These are phyloP conservation scores for Patella depressa DNA, from an alignment of 2,888 invertebrate genomes.

Conservation along the genomic window DNA sequence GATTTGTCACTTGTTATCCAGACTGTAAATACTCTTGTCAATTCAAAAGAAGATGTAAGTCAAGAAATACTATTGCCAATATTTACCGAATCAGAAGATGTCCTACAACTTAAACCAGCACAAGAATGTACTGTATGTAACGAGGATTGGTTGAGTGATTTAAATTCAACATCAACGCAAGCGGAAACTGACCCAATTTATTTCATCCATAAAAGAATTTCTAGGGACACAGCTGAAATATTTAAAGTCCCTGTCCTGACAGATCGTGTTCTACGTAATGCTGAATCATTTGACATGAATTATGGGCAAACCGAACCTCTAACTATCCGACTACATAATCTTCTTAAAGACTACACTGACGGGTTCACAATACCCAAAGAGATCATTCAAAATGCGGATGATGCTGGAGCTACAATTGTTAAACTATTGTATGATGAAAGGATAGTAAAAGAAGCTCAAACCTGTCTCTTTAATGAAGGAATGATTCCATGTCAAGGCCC, in stretches of 20 bases:
- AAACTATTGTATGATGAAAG: slow-evolving; percentile 60
- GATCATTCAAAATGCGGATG: slow-evolving; percentile 64
- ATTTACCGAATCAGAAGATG: not conserved
- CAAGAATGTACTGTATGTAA: slow-evolving; percentile 25
- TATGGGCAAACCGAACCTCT: slow-evolving; percentile 61
- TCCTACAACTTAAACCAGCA: slow-evolving; percentile 23
- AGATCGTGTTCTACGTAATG: slow-evolving; percentile 42
- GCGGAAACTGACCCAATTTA: slow-evolving; percentile 27
- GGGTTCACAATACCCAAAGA: slow-evolving; percentile 64
- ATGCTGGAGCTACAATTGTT: slow-evolving; percentile 59
- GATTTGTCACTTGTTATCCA: slow-evolving; percentile 15
- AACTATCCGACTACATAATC: slow-evolving; percentile 47
- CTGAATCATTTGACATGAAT: slow-evolving; percentile 35
- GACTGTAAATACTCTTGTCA: slow-evolving; percentile 8
- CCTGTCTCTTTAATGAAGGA: slow-evolving; percentile 46
- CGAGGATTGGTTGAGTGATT: not conserved
- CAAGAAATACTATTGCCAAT: slow-evolving; percentile 17
- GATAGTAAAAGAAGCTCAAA: slow-evolving; percentile 41
- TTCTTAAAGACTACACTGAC: slow-evolving; percentile 60
- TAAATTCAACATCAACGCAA: too few relatives aligned
- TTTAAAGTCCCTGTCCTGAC: slow-evolving; percentile 51
- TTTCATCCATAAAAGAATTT: slow-evolving; percentile 44
- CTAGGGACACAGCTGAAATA: slow-evolving; percentile 38
- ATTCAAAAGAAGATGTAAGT: not conserved
- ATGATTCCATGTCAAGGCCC: slow-evolving; percentile 61